Percentiles rank a stretch among this genome's conserved stretches.
phyloP scores from a whole-genome alignment of 2,888 invertebrate genomes.

The Carcina quercana region DNA sequence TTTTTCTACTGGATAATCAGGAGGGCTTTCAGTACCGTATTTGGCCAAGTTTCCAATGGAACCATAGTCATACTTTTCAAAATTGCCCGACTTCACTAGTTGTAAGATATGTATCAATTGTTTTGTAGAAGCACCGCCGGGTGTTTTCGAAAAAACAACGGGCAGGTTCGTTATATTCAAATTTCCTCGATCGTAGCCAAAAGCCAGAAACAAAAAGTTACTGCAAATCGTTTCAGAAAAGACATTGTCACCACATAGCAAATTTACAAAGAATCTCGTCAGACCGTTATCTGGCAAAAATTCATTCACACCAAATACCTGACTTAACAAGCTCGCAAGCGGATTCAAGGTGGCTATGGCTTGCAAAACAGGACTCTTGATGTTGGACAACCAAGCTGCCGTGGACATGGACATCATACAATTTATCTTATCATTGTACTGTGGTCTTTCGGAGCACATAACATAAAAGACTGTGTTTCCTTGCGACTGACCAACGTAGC shows the following conservation, averaged over 20 bases:
- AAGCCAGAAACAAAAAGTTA: constrained; percentile 35
- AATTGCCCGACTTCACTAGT: constrained; percentile 11
- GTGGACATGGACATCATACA: constrained; percentile 70
- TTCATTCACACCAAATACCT: constrained; percentile 26
- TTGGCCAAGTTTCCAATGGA: constrained; percentile 14
- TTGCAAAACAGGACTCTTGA: constrained; percentile 61
- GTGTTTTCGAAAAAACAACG: constrained; percentile 22
- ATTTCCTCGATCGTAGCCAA: constrained; percentile 65
- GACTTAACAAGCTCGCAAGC: constrained; percentile 32
- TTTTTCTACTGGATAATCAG: constrained; percentile 24
- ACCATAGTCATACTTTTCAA: constrained; percentile 23
- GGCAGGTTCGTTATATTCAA: constrained; percentile 60
- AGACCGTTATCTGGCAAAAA: constrained; percentile 32
- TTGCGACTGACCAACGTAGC: constrained; percentile 79
- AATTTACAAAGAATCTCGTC: too few species aligned
- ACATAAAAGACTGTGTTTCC: constrained; percentile 74
- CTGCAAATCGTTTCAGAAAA: too few species aligned
- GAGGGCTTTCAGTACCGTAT: constrained; percentile 20
- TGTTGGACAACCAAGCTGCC: too few species aligned
- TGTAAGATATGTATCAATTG: constrained; percentile 24
- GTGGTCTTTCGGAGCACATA: constrained; percentile 58
- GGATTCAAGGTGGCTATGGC: constrained; percentile 27
- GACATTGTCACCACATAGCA: too few species aligned
- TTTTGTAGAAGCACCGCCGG: constrained; percentile 29
- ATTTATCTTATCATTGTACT: constrained; percentile 71